Evolutionary conservation across 2,797 vertebrate species (phyloP).

Genomic region (Danio choprae): DNA sequence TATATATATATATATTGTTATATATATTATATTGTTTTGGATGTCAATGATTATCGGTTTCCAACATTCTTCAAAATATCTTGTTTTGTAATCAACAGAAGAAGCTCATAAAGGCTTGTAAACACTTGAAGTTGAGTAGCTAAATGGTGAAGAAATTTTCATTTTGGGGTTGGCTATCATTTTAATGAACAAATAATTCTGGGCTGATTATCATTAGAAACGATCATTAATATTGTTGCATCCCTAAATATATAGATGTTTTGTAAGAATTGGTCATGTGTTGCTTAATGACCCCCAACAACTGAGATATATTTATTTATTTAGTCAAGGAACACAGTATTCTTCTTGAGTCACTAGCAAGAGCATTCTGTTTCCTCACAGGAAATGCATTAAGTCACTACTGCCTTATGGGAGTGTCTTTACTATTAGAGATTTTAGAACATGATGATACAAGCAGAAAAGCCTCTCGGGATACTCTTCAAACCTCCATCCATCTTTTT

Average conservation of each 20-base stretch:
- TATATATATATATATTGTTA: too few species aligned
- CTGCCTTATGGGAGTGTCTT: not conserved
- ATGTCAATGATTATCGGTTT: too few species aligned
- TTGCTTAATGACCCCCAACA: not conserved
- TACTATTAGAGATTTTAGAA: conserved; percentile 7
- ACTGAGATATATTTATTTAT: not conserved
- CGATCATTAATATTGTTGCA: not conserved
- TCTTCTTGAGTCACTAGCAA: not conserved
- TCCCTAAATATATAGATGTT: not conserved
- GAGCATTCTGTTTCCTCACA: not conserved
- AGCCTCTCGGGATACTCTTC: conserved; percentile 22
- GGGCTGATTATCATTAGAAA: too few species aligned
- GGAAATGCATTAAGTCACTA: not conserved
- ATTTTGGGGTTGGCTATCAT: too few species aligned
- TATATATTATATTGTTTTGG: too few species aligned
- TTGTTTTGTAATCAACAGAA: too few species aligned
- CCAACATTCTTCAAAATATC: too few species aligned
- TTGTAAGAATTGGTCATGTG: not conserved
- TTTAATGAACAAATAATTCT: too few species aligned
- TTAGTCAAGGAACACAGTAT: not conserved
- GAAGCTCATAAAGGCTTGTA: too few species aligned
- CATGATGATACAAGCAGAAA: conserved; percentile 36
- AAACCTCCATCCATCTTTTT: not conserved
- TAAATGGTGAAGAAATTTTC: too few species aligned
- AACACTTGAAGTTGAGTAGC: too few species aligned